These are phyloP conservation scores for Mesoclemmys tuberculata DNA, from an alignment of 2,113 vertebrate genomes.

Conservation along the genomic window DNA sequence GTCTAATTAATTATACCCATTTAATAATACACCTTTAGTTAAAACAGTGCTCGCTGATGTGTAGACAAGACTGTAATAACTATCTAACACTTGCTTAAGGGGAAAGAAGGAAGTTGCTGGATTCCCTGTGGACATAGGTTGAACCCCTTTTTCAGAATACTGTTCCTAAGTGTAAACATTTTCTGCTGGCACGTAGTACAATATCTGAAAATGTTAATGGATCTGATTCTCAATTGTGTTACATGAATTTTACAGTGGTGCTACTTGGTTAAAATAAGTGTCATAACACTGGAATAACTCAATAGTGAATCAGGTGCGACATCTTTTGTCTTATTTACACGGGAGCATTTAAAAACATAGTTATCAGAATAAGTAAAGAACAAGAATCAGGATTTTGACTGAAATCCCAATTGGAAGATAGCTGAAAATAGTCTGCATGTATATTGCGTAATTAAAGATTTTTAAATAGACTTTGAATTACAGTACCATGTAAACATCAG, in stretches of 20 bases:
- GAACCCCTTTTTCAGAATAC: accelerated
- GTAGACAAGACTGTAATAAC: background rate
- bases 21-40: background rate
- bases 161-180: background rate
- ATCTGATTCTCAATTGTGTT: background rate
- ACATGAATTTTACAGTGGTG: background rate
- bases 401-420: background rate
- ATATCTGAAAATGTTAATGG: background rate
- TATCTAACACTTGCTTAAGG: background rate
- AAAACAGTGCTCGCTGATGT: background rate
- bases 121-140: background rate
- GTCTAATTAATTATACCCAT: background rate
- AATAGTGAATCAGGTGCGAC: background rate
- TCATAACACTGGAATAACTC: background rate
- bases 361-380: conserved; percentile 6
- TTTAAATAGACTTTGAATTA: conserved; percentile 58
- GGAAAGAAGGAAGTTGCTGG: background rate
- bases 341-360: conserved; percentile 13
- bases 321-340: conserved; percentile 29
- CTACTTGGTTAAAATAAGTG: background rate
- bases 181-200: background rate
- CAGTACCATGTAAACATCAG: background rate
- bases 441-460: conserved; percentile 53
- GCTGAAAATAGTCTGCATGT: conserved; percentile 19
- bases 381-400: background rate